Base-by-base conservation (phyloP, 2,888 invertebrate species). In the Coecobrya sp. region DNA sequence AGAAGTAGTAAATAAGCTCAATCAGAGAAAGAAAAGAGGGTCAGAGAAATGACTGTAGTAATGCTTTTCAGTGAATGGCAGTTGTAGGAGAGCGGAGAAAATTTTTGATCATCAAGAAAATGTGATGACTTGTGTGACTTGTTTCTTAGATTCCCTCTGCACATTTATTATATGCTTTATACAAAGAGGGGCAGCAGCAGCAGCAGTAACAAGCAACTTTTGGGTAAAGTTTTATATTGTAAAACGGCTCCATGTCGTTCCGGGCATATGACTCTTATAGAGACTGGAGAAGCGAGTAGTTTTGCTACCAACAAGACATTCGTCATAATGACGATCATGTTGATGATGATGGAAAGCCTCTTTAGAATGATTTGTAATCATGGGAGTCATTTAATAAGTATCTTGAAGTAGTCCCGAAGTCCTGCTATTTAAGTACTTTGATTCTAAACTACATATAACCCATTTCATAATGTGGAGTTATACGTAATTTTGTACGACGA, bases 351-450 rank as follows among this genome's bases (percentile, higher is more conserved):
- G 82, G 70, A 90, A 85, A 90, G 90, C 90, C 73, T 90, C 84
- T 90, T 90, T 84, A 85, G 25, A 90, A 85, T 90, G 90, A 90
- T 90, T 90, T 90, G 85, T 90, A 90, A 85, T 89, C 89, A 90
- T 90, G 90, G 85, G 76, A 73, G 85, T 42, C 84, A 90, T 90
- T 90, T 89, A 82, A 73, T 70, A 84, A 90, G 52, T n/a, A 70
- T 42, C 42, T 84, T 55, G 13, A 59, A 85, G 76, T 0, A 45
- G 30, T 68, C 13, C 30, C 55, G 30, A 16, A 52, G 52, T 52
- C 16, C 52, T 52, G 52, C 55, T n/a, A 7, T 84, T 70, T 88
- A 89, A 84, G 84, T 42, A 70, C 59, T 68, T 68, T 68, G 25
- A 7, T 36, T 36, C 7, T 7, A 7, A 36, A 36, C 36, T 36